Evolutionary conservation across 2,113 vertebrate genomes (phyloP).

Genomic region (Propithecus coquereli): DNA sequence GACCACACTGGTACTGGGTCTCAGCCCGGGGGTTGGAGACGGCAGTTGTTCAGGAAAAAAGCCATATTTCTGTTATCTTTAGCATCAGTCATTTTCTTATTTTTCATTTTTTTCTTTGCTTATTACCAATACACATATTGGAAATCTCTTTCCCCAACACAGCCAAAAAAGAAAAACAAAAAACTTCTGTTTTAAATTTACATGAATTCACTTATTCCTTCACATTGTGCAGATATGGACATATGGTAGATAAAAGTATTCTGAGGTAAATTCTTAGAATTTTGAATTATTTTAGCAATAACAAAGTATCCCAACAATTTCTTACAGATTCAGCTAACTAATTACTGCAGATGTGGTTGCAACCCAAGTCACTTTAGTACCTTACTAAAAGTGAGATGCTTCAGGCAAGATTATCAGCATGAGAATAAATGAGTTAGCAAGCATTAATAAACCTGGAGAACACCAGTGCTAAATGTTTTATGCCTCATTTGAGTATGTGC

Average conservation of each 20-base stretch:
- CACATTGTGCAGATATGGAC: neutral
- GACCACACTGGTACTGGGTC: too few relatives aligned
- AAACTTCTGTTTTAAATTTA: neutral
- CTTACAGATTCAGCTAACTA: slow-evolving; percentile 59
- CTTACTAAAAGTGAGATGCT: slow-evolving; percentile 64
- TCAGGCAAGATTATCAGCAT: slow-evolving; percentile 70
- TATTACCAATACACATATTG: neutral
- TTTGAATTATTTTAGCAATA: slow-evolving; percentile 38
- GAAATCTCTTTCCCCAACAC: neutral
- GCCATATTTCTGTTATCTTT: neutral
- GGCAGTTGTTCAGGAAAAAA: neutral
- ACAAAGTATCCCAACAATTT: slow-evolving; percentile 19
- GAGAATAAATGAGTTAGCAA: slow-evolving; percentile 70
- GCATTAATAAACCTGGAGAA: slow-evolving; percentile 70
- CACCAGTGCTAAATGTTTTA: slow-evolving; percentile 69
- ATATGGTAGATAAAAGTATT: neutral
- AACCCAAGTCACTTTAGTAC: slow-evolving; percentile 66
- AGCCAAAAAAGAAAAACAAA: neutral
- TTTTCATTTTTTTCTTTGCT: neutral
- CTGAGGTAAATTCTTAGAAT: slow-evolving; percentile 31
- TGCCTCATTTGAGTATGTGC: slow-evolving; percentile 66
- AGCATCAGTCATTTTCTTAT: neutral
- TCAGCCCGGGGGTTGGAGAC: too few relatives aligned
- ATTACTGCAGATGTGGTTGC: slow-evolving; percentile 64
- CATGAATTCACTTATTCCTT: neutral